Base-by-base conservation (phyloP, 2,888 invertebrate species). In the Strigamia transsilvanica region DNA sequence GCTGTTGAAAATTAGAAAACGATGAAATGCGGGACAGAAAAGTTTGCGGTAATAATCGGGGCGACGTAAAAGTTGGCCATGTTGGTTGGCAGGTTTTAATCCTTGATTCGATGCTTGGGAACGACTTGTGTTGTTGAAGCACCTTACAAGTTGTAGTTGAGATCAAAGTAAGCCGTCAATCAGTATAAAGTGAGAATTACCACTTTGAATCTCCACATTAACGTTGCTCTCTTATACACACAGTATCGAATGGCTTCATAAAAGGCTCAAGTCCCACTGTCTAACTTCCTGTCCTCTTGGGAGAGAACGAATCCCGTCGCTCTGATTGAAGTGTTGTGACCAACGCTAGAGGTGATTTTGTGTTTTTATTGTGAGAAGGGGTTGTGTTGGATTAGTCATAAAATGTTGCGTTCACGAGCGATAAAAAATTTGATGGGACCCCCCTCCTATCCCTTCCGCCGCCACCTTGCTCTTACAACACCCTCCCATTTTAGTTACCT, bases 121-220 rank as follows among this genome's bases (percentile, higher is more conserved):
- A 73, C 73, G 73, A 73, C 73, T 73, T n/a, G 23, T 15, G 27
- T 32, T 32, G 73, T 32, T 32, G 32, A 73, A 73, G 73, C 27
- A 73, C 73, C 73, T 23, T 32, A 73, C 73, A 73, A 73, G 73
- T 73, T 73, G 73, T 73, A 73, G 73, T 73, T n/a, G 73, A 73
- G 73, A 73, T 73, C 73, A 73, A 73, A 73, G 73, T 73, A 73
- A 73, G 73, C 73, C 73, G 73, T 73, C 73, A 73, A 73, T 73
- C 73, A 73, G 73, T 73, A 27, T 73, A 73, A 73, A 73, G 73
- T 73, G 73, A 73, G 73, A 73, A 73, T 73, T 73, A 73, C 73
- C 73, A 27, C 73, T 73, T 73, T 73, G 73, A 73, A 73, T 73
- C 73, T 27, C 13, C 73, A 27, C 73, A 73, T 73, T 73, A 73